Base-by-base conservation (phyloP, 1,140 invertebrate genomes). In the Apis dorsata region DNA sequence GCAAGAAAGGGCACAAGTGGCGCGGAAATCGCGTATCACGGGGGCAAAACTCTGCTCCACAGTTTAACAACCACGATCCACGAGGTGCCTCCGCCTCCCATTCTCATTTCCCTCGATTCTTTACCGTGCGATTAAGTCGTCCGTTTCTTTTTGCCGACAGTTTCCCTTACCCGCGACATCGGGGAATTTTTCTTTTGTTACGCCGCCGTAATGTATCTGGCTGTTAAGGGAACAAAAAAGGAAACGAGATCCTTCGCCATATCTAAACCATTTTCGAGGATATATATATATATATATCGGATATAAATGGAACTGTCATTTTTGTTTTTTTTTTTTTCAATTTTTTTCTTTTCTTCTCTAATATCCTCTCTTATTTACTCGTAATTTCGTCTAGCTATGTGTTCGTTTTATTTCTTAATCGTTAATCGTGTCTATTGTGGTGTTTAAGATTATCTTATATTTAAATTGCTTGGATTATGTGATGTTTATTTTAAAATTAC, bases 11-110 rank as follows among this genome's bases (percentile, higher is more conserved):
- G 76, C 68, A 83, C 66, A 80, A 88, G 72, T 79, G 80, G 73
- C 76, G 62, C 72, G 86, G 84, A 88, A 86, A 88, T 88, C 86
- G 87, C 87, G 80, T 86, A 86, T 88, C 86, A 81, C 80, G 77
- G 34, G 34, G 59, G 24, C 75, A 85, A 88, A 88, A 44, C 34
- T 44, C 34, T 77, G 69, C 80, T 80, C 66, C 53, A 63, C 53
- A 72, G 24, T 85, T 76, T 66, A 59, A 76, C 60, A 69, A n/a
- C 73, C 69, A 28, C 51, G 63, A 72, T 77, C 60, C 63, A 34
- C 34, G 34, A 44, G 34, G 60, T 53, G 21, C 34, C 34, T 34
- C 34, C 34, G 11, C 13, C 19, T 53, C 19, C 34, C 71, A 69
- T 68, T 87, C 84, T 85, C 72, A 80, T 87, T 87, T 78, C 79